phyloP scores from a whole-genome alignment of 2,888 invertebrate species.

The Xanthia icteritia region DNA sequence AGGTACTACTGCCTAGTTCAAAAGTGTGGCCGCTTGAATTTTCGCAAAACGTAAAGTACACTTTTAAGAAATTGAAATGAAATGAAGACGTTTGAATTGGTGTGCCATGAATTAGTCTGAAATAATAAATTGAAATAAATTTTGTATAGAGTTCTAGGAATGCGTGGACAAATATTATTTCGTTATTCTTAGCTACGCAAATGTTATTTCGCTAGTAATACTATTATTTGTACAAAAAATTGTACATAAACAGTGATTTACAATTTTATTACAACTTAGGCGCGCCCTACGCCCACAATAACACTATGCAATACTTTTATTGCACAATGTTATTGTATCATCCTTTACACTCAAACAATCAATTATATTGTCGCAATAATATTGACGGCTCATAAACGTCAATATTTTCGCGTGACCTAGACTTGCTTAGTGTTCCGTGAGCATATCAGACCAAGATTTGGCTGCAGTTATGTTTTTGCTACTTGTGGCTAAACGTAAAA shows the following conservation, averaged over 20 bases:
- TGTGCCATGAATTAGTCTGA: constrained; percentile 16
- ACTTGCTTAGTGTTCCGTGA: too few relatives aligned
- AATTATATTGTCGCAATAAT: not conserved
- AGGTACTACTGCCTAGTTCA: constrained; percentile 54
- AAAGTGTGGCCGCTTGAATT: constrained; percentile 56
- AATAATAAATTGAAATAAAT: constrained; percentile 11
- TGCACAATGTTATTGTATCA: too few relatives aligned
- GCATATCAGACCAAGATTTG: not conserved
- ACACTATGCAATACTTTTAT: not conserved
- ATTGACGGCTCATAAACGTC: not conserved
- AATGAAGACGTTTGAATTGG: constrained; percentile 40
- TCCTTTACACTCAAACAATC: not conserved
- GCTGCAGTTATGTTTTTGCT: not conserved
- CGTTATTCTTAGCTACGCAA: not conserved
- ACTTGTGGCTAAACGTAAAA: not conserved
- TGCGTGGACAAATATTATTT: not conserved
- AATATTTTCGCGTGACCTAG: not conserved
- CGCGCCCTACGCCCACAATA: not conserved
- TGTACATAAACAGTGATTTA: not conserved
- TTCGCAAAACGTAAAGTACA: constrained; percentile 57
- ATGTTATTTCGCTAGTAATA: not conserved
- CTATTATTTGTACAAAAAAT: not conserved
- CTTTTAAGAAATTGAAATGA: constrained; percentile 60
- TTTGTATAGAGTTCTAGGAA: not conserved
- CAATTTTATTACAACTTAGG: not conserved